Percentiles rank a stretch among this genome's conserved stretches.
Conservation (phyloP, 2,797 vertebrate species). For the Danio jaintianensis region DNA sequence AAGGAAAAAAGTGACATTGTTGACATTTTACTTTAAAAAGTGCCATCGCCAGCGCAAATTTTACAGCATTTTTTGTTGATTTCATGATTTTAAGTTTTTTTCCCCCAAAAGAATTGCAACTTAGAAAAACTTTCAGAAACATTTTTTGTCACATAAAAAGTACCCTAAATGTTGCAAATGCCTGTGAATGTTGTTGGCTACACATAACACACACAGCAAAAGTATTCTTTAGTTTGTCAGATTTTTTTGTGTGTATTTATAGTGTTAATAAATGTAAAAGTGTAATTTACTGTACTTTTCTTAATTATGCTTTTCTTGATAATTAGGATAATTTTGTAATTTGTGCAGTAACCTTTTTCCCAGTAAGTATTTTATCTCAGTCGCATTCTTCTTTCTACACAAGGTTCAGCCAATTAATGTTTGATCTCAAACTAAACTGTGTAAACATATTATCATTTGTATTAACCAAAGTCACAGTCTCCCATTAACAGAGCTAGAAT, state of each 20-base stretch:
- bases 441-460: not conserved
- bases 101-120: no score
- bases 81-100: no score
- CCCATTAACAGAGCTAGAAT: not conserved
- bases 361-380: not conserved
- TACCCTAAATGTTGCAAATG: not conserved
- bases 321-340: not conserved
- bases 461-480: not conserved
- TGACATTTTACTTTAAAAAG: no score
- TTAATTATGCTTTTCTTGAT: slow-evolving; percentile 2
- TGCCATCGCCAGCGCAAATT: no score
- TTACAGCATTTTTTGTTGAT: no score
- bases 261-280: slow-evolving; percentile 6
- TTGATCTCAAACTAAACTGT: not conserved
- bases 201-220: not conserved
- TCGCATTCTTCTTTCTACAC: not conserved
- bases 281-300: not conserved
- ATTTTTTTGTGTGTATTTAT: slow-evolving; percentile 14
- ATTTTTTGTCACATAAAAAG: no score
- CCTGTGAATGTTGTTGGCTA: not conserved
- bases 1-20: no score
- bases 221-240: not conserved
- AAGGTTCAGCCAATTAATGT: not conserved
- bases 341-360: not conserved
- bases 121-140: no score